Base-by-base conservation (phyloP, 2,888 invertebrate species). In the Busseola fusca region DNA sequence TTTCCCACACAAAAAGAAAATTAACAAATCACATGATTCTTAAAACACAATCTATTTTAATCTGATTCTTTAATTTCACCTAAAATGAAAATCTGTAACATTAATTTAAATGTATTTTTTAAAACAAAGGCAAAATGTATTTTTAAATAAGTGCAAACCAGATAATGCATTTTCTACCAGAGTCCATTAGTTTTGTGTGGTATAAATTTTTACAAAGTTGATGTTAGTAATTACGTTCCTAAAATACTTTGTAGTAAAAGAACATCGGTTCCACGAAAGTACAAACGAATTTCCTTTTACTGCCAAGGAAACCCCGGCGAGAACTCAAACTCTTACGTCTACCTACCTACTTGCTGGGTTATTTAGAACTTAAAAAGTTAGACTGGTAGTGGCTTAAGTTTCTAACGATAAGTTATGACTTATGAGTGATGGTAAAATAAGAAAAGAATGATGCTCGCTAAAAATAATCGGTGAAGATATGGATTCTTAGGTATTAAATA, bases 231-330 rank as follows among this genome's bases (percentile, higher is more conserved):
- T 74, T 69, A 75, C 76, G 54, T 66, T 66, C 69, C 56, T 74
- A 56, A 59, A 73, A 63, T 78, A 78, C 74, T 78, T 74, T 54
- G 68, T 69, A 60, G 60, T 18, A 50, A 56, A 69, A 69, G 66
- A 57, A 69, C 69, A 66, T 66, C 21, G 65, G 65, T 66, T 69
- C 48, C 27, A 64, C 57, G 54, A 60, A 78, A 66, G 57, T 60
- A 72, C 66, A 76, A 72, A 80, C 76, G 72, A 72, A 80, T 72
- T 76, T 76, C 50, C 64, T 76, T 69, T 69, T 60, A 69, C 64
- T 64, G 54, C 76, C 30, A 34, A n/a, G 65, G 66, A 72, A 80
- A 80, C 69, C 69, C 69, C 69, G 45, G 57, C 21, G 48, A 50
- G 64, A 76, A 72, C 69, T 76, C n/a, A 59, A 76, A 80, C 66